A percentile compares a stretch with the other conserved stretches of the same genome.
Conservation (phyloP, 2,113 vertebrate genomes). For the Microcebus tavaratra region DNA sequence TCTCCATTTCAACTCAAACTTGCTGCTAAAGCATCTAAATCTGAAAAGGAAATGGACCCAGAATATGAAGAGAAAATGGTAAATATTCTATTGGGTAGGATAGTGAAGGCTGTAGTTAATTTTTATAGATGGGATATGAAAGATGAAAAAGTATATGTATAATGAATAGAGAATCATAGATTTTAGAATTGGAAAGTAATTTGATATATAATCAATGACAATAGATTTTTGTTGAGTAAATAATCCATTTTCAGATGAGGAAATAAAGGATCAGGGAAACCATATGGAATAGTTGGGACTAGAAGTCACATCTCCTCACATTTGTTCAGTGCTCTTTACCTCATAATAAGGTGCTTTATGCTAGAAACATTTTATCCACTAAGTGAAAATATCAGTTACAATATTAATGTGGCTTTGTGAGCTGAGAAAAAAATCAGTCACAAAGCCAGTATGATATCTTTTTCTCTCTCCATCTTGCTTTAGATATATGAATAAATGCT, state of each 20-base stretch:
- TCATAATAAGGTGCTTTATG: constrained; percentile 11
- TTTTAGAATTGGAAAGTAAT: constrained; percentile 26
- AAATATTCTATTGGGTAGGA: constrained; percentile 75
- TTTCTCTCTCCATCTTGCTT: neutral
- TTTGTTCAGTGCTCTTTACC: neutral
- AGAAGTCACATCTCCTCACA: neutral
- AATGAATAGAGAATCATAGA: constrained; percentile 27
- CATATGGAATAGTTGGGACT: neutral
- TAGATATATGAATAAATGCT: constrained; percentile 37
- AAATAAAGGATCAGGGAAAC: constrained; percentile 2
- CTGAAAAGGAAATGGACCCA: constrained; percentile 88
- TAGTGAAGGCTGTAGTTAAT: constrained; percentile 42
- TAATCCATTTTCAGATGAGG: constrained; percentile 50
- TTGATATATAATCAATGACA: neutral
- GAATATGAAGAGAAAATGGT: constrained; percentile 94
- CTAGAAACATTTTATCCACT: constrained; percentile 18
- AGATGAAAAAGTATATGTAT: constrained; percentile 44
- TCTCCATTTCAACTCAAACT: constrained; percentile 86
- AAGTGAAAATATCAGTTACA: constrained; percentile 10
- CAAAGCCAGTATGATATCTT: neutral
- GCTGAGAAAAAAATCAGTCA: constrained; percentile 27
- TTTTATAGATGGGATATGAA: constrained; percentile 56
- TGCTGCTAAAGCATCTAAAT: constrained; percentile 85
- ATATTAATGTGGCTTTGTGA: constrained; percentile 13
- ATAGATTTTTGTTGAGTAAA: constrained; percentile 32